A percentile compares a stretch with the other conserved stretches of the same genome.
Conservation (phyloP, 2,113 vertebrate species). For the Bungarus multicinctus region DNA sequence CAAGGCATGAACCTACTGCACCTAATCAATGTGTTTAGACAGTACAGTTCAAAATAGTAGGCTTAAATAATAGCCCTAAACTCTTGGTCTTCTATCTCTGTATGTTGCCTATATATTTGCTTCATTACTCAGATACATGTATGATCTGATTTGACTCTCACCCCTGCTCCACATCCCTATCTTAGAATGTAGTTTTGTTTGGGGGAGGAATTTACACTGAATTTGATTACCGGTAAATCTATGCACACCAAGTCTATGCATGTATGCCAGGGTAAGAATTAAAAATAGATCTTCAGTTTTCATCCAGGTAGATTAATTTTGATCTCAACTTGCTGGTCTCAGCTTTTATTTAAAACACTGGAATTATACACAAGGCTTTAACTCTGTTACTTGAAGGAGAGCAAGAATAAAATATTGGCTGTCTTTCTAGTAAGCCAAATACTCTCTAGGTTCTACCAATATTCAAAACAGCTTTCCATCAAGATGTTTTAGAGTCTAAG, state of each 20-base stretch:
- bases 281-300: background rate
- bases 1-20: background rate
- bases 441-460: background rate
- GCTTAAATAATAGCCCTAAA: background rate
- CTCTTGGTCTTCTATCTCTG: background rate
- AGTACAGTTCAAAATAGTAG: background rate
- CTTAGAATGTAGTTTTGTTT: background rate
- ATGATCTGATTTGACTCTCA: background rate
- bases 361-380: background rate
- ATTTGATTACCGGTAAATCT: background rate
- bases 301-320: constrained; percentile 4
- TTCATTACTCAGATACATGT: background rate
- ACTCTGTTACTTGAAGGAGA: background rate
- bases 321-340: background rate
- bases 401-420: background rate
- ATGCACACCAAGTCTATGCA: background rate
- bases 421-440: background rate
- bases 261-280: constrained; percentile 23
- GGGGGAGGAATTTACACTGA: constrained; percentile 1
- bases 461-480: background rate
- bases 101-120: background rate
- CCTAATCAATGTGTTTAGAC: background rate
- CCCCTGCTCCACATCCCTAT: background rate
- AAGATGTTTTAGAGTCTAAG: background rate
- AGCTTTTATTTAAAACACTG: background rate